Evolutionary conservation across 2,113 vertebrate genomes (phyloP).

Genomic region (Sebastes schlegelii): DNA sequence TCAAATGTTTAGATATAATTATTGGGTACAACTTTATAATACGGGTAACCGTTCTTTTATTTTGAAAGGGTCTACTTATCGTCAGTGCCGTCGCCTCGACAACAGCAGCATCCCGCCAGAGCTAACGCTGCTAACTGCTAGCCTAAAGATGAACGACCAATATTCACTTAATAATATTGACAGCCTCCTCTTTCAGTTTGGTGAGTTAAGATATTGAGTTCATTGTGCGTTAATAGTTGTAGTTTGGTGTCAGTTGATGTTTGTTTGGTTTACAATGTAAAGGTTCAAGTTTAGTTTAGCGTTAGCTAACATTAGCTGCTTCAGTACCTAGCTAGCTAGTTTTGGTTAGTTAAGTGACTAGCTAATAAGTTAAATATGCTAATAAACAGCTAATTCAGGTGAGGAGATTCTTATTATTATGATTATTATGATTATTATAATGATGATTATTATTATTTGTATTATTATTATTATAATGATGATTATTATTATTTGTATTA

Average conservation of each 20-base stretch:
- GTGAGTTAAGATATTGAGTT: conserved; percentile 50
- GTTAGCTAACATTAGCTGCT: background rate
- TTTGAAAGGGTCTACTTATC: too few relatives aligned
- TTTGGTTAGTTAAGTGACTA: background rate
- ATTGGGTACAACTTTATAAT: too few relatives aligned
- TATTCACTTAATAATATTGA: conserved; percentile 53
- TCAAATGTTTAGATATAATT: too few relatives aligned
- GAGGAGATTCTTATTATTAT: background rate
- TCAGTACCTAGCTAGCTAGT: background rate
- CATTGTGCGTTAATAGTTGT: background rate
- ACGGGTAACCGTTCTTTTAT: too few relatives aligned
- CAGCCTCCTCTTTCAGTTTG: conserved; percentile 71
- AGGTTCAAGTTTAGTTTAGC: background rate
- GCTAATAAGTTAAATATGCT: background rate
- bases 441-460: too few relatives aligned
- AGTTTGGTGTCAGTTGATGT: background rate
- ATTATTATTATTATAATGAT: too few relatives aligned
- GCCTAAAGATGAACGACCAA: conserved; percentile 68
- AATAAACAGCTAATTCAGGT: background rate
- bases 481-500: too few relatives aligned
- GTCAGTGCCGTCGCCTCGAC: too few relatives aligned
- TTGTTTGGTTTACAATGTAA: background rate
- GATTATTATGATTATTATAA: too few relatives aligned
- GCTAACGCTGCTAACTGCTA: background rate
- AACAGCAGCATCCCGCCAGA: background rate